Evolutionary conservation across 2,888 invertebrate genomes (phyloP).

Genomic region (Craniophora ligustri): DNA sequence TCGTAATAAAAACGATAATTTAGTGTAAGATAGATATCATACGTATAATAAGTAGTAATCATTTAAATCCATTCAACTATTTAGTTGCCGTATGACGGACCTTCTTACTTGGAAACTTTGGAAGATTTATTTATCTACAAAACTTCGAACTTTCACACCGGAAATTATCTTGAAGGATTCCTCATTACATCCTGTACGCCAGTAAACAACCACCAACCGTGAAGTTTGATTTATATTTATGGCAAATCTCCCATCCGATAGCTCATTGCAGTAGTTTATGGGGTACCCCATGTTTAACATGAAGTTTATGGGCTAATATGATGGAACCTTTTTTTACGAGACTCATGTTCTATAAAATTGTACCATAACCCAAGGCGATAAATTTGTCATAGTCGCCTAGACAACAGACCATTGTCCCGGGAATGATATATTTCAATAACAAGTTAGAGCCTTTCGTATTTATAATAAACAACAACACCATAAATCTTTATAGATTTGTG

Average conservation of each 20-base stretch:
- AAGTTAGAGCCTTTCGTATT: slow-evolving; percentile 13
- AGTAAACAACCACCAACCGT: not conserved
- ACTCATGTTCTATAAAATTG: slow-evolving; percentile 7
- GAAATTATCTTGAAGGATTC: not conserved
- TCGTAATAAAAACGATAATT: no score
- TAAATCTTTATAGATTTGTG: slow-evolving; percentile 22
- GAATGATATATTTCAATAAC: slow-evolving; percentile 37
- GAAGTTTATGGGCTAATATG: not conserved
- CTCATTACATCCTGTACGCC: not conserved
- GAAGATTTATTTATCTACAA: no score
- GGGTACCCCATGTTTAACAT: not conserved
- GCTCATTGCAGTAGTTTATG: not conserved
- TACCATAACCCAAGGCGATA: slow-evolving; percentile 8
- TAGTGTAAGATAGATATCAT: no score
- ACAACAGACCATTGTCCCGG: slow-evolving; percentile 15
- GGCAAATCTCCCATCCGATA: not conserved
- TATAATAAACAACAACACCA: slow-evolving; percentile 20
- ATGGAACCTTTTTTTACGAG: not conserved
- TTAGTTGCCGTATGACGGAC: no score
- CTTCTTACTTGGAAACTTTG: no score
- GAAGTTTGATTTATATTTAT: not conserved
- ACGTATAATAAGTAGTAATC: no score
- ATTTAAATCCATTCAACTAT: no score
- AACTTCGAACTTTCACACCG: no score
- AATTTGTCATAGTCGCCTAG: slow-evolving; percentile 9